Percentiles rank a stretch among this genome's conserved stretches.
phyloP scores from a whole-genome alignment of 2,888 invertebrate species.

The Nebria salina region DNA sequence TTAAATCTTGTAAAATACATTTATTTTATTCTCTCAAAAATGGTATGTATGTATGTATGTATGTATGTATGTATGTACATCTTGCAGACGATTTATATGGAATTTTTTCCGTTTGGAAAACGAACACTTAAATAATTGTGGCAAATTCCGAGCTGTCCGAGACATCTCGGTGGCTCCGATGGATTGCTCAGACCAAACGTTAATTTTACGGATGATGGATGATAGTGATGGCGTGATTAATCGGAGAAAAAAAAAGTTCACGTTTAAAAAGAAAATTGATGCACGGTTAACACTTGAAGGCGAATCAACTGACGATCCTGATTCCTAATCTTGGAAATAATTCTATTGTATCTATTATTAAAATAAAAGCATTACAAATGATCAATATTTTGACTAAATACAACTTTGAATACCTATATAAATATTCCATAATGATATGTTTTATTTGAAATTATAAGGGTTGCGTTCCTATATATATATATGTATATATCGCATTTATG shows the following conservation, averaged over 20 bases:
- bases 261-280: conserved; percentile 60
- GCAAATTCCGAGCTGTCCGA: conserved; percentile 96
- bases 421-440: too few relatives aligned
- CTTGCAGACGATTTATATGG: conserved; percentile 90
- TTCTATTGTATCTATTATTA: too few relatives aligned
- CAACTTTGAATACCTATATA: too few relatives aligned
- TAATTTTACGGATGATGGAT: conserved; percentile 95
- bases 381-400: too few relatives aligned
- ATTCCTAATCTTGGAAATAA: conserved; percentile 50
- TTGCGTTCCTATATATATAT: too few relatives aligned
- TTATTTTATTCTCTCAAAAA: too few relatives aligned
- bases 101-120: conserved; percentile 99
- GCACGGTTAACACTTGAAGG: conserved; percentile 57
- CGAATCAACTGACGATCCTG: conserved; percentile 62
- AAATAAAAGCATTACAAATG: too few relatives aligned
- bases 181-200: conserved; percentile 90
- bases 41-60: not conserved
- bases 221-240: conserved; percentile 88
- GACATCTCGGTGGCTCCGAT: conserved; percentile 97
- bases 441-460: too few relatives aligned
- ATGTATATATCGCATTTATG: too few relatives aligned
- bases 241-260: conserved; percentile 66
- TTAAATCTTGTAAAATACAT: not conserved
- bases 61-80: not conserved
- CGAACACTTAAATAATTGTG: conserved; percentile 99